These are phyloP conservation scores for Gymnoscelis rufifasciata DNA, from an alignment of 2,888 invertebrate species.

Conservation along the genomic window DNA sequence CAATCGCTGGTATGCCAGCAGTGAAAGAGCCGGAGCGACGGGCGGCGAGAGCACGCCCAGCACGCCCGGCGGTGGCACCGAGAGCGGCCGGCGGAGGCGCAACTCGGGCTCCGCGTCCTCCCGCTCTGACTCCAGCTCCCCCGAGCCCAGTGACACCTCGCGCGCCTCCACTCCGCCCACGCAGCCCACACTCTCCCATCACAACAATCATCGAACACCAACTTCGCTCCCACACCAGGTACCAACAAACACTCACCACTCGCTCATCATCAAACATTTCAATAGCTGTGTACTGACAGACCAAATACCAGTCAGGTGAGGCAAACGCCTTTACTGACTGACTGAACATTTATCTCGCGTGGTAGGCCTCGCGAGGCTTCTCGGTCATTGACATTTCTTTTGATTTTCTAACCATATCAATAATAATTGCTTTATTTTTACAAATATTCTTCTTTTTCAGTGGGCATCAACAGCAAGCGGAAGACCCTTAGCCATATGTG, in stretches of 20 bases:
- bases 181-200: conserved; percentile 56
- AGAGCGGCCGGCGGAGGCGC: conserved; percentile 72
- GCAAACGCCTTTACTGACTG: too few relatives aligned
- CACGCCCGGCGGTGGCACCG: conserved; percentile 67
- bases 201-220: conserved; percentile 52
- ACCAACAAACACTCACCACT: too few relatives aligned
- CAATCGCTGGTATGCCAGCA: conserved; percentile 70
- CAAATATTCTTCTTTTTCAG: conserved; percentile 47
- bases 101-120: conserved; percentile 75
- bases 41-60: conserved; percentile 53
- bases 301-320: too few relatives aligned
- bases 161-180: conserved; percentile 79
- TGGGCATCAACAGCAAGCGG: conserved; percentile 82
- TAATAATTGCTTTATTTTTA: too few relatives aligned
- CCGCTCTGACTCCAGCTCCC: conserved; percentile 77
- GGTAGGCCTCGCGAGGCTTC: too few relatives aligned
- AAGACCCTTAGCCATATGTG: conserved; percentile 92
- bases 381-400: neutral
- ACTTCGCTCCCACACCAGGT: conserved; percentile 52
- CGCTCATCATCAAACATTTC: too few relatives aligned
- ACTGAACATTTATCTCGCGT: too few relatives aligned
- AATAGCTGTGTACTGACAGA: too few relatives aligned
- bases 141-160: conserved; percentile 79
- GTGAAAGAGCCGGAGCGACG: conserved; percentile 41
- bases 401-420: too few relatives aligned